These are phyloP conservation scores for Euleptes europaea DNA, from an alignment of 2,113 vertebrate genomes.

Conservation along the genomic window DNA sequence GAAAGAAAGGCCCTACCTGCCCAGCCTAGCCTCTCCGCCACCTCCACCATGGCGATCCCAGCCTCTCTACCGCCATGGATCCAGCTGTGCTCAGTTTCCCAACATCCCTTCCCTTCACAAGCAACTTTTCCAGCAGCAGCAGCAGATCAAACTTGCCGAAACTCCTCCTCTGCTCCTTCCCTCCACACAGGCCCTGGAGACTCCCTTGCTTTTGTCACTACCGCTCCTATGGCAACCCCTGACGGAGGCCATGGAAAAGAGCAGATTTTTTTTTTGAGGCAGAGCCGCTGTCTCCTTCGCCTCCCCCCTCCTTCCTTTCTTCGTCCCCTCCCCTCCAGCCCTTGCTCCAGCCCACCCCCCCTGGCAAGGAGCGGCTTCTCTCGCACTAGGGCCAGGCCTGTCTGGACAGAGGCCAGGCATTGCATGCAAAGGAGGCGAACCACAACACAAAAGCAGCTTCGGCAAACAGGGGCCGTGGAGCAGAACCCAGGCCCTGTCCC, in stretches of 20 bases:
- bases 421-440: not conserved
- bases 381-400: not conserved
- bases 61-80: not conserved
- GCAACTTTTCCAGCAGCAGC: not conserved
- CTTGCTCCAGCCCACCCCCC: not conserved
- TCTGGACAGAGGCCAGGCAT: not conserved
- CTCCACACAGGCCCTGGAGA: not conserved
- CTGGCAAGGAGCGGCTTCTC: not conserved
- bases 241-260: conserved; percentile 7
- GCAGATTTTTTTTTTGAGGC: not conserved
- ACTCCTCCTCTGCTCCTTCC: not conserved
- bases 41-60: not conserved
- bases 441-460: not conserved
- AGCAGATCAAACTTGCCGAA: not conserved
- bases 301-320: not conserved
- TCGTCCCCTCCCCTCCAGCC: not conserved
- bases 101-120: not conserved
- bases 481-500: not conserved
- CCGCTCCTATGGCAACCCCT: not conserved
- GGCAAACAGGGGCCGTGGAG: not conserved
- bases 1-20: not conserved
- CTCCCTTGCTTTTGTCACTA: conserved; percentile 8
- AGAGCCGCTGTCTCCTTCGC: not conserved
- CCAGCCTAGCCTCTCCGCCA: not conserved
- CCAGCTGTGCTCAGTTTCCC: not conserved